A percentile compares a stretch with the other conserved stretches of the same genome.
These are phyloP conservation scores for Allobates femoralis DNA, from an alignment of 2,797 vertebrate species.

Conservation along the genomic window DNA sequence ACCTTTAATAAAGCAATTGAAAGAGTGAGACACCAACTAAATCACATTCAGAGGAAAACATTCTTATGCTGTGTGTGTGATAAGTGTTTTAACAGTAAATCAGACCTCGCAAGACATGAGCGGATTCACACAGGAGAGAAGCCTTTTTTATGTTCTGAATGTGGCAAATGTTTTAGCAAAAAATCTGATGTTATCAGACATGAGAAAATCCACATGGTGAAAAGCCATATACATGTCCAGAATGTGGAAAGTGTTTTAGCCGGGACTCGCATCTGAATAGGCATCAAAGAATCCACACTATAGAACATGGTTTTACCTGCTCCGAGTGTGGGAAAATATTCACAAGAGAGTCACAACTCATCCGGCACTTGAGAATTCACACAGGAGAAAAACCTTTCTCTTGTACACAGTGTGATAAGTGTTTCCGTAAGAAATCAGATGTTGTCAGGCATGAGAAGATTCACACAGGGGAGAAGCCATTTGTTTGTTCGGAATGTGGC, in stretches of 20 bases:
- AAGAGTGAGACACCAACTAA: neutral
- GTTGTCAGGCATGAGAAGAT: slow-evolving; percentile 39
- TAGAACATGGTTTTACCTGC: neutral
- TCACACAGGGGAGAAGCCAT: slow-evolving; percentile 47
- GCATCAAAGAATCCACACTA: slow-evolving; percentile 24
- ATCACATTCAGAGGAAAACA: neutral
- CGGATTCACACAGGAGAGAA: slow-evolving; percentile 29
- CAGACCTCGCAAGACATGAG: neutral
- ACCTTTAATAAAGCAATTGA: neutral
- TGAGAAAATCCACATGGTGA: slow-evolving; percentile 14
- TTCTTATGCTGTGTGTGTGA: neutral
- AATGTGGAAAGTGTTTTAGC: slow-evolving; percentile 41
- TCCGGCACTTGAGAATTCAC: slow-evolving; percentile 21
- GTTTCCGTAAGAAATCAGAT: slow-evolving; percentile 33
- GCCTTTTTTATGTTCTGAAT: slow-evolving; percentile 20
- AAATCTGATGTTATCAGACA: slow-evolving; percentile 20
- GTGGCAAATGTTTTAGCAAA: slow-evolving; percentile 19
- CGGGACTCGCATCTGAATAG: slow-evolving; percentile 21
- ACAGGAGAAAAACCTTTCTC: slow-evolving; percentile 34
- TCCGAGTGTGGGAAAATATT: slow-evolving; percentile 19
- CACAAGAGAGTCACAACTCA: neutral
- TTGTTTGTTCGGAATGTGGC: slow-evolving; percentile 30
- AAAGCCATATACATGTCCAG: slow-evolving; percentile 17
- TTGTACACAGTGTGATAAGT: slow-evolving; percentile 31
- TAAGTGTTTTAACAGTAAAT: slow-evolving; percentile 28